Evolutionary conservation across 2,888 invertebrate genomes (phyloP), one percentile per base, ranked within the genome.

Genomic region (Parnassius apollo): DNA sequence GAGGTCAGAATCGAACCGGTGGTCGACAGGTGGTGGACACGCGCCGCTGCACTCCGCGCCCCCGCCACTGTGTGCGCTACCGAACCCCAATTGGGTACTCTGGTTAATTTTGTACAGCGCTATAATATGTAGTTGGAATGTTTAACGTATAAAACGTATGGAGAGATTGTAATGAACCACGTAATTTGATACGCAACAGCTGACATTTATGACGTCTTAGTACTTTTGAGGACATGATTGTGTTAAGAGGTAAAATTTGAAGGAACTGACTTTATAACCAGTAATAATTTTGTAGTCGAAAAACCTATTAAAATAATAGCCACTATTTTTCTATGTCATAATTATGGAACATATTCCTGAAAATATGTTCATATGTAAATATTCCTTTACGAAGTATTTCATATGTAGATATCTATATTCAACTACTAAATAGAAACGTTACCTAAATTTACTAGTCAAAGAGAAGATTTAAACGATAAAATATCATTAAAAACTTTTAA

Each of bases 11-110:
- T 73, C 76, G 82, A 75, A 78, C 83, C 80, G 80, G 81, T 78
- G 80, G 58, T 42, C 63, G 78, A 85, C 91, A 90, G 90, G 91
- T 91, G 91, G 88, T 73, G 83, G 89, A 77, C 86, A 85, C 89
- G 89, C 83, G 79, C 81, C 75, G 75, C 68, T 80, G 85, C 70
- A 61, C 71, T 68, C 62, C 71, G 65, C 72, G 72, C 75, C 77
- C 78, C 71, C 73, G 71, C 70, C 72, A 68, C 75, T 73, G 72
- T 78, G 76, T 77, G 77, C 80, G 74, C 68, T 78, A 78, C 74
- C 76, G 77, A 72, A 67, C 69, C 68, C 72, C 65, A 52, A 64
- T 64, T 57, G 64, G 59, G 52, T 60, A 54, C 65, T 57, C 57
- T 45, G 60, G 59, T 59, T 62, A 65, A 57, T 66, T 65, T 62